Percentiles rank a stretch among this genome's conserved stretches.
phyloP scores from a whole-genome alignment of 1,140 invertebrate genomes.

The Pseudachorutes palmiensis region DNA sequence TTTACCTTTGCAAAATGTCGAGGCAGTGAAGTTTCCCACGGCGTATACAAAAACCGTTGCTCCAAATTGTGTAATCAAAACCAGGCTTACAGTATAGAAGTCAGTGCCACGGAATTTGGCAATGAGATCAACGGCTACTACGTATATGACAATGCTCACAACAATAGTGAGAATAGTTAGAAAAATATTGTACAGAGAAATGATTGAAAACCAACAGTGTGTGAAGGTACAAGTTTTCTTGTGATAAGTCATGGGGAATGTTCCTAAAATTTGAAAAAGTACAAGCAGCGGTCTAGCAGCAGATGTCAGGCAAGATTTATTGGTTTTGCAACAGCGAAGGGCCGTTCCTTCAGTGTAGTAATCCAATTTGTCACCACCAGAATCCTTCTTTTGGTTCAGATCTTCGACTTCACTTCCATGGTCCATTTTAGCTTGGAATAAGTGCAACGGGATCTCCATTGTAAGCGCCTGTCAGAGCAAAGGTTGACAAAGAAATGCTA shows the following conservation, averaged over 20 bases:
- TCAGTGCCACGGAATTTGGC: not conserved
- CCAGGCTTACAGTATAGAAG: not conserved
- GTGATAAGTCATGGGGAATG: not conserved
- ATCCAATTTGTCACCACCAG: not conserved
- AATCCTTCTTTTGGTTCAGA: too few relatives aligned
- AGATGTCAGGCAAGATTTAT: not conserved
- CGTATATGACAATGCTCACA: not conserved
- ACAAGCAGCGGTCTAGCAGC: not conserved
- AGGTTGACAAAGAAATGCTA: too few relatives aligned
- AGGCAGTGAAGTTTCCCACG: not conserved
- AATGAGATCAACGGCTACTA: not conserved
- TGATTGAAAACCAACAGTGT: not conserved
- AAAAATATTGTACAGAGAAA: not conserved
- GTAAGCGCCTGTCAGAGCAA: too few relatives aligned
- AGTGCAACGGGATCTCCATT: too few relatives aligned
- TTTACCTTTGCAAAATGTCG: not conserved
- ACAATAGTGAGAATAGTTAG: not conserved
- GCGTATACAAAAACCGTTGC: not conserved
- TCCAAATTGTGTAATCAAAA: not conserved
- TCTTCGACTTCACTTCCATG: too few relatives aligned
- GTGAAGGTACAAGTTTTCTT: not conserved
- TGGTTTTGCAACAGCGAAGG: not conserved
- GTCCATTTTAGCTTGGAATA: too few relatives aligned
- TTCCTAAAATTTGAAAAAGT: not conserved
- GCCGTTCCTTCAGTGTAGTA: not conserved